Conservation (phyloP, 2,888 invertebrate genomes). For the Andrena haemorrhoa region DNA sequence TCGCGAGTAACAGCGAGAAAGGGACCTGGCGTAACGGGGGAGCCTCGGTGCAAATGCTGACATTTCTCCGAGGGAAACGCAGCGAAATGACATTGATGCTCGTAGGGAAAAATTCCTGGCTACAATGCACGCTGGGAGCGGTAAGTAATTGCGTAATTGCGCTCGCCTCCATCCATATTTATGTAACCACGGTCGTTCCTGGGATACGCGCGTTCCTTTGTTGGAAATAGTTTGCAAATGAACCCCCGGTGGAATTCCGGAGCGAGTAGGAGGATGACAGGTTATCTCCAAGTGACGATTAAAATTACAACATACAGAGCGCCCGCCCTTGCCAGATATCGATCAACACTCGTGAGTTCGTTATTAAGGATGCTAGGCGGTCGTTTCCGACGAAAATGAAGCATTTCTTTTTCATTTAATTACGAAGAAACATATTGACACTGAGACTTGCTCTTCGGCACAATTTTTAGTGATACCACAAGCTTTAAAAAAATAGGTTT, state of each 20-base stretch:
- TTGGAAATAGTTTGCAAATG: constrained; percentile 27
- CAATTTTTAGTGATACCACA: too few species aligned
- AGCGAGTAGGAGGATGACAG: not conserved
- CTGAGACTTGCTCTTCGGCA: too few species aligned
- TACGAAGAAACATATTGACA: too few species aligned
- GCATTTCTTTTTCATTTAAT: too few species aligned
- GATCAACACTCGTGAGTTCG: constrained; percentile 25
- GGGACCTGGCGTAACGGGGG: constrained; percentile 34
- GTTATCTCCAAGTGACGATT: constrained; percentile 38
- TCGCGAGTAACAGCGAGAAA: constrained; percentile 64
- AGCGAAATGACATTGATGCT: not conserved
- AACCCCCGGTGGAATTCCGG: constrained; percentile 22
- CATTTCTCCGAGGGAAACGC: constrained; percentile 30
- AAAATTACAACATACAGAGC: not conserved
- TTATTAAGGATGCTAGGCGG: constrained; percentile 1
- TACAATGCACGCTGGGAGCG: constrained; percentile 17
- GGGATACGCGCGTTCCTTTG: not conserved
- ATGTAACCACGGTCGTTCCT: not conserved
- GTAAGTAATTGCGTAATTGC: constrained; percentile 37
- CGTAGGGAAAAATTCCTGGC: not conserved
- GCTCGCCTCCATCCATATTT: constrained; percentile 7
- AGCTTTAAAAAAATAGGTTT: too few species aligned
- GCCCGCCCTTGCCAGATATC: constrained; percentile 7
- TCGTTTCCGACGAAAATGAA: too few species aligned
- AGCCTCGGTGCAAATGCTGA: constrained; percentile 17